A percentile compares a stretch with the other conserved stretches of the same genome.
Evolutionary conservation across 2,797 vertebrate genomes (phyloP).

Genomic region (Hypotaenidia philippensis): DNA sequence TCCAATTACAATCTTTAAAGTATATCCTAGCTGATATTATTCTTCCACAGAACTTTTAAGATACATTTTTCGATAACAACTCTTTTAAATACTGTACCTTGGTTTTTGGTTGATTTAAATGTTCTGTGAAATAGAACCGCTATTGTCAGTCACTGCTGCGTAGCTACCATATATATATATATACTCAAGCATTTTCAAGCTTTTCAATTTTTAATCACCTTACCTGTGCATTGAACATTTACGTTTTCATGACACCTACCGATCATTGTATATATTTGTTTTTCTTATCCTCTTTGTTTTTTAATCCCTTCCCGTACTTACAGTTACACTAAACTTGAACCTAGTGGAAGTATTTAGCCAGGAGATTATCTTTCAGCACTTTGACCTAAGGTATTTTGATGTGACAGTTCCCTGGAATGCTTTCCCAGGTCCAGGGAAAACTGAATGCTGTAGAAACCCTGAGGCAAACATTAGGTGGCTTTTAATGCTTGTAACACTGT

Average conservation of each 20-base stretch:
- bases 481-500: neutral
- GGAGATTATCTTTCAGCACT: neutral
- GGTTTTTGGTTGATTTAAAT: slow-evolving; percentile 54
- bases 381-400: neutral
- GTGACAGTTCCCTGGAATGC: neutral
- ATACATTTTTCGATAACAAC: slow-evolving; percentile 63
- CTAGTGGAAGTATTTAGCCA: neutral
- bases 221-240: neutral
- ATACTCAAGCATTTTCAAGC: neutral
- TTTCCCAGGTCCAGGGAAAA: neutral
- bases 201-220: slow-evolving; percentile 47
- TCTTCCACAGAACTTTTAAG: slow-evolving; percentile 62
- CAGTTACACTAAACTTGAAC: neutral
- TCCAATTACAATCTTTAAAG: slow-evolving; percentile 75
- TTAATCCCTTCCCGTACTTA: slow-evolving; percentile 1
- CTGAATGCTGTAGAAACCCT: neutral
- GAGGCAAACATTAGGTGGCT: neutral
- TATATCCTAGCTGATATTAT: slow-evolving; percentile 57
- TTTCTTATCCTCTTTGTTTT: neutral
- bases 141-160: slow-evolving; percentile 18
- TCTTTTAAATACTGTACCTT: slow-evolving; percentile 50
- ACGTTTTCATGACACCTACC: slow-evolving; percentile 10
- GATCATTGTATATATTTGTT: neutral
- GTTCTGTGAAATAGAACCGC: slow-evolving; percentile 13
- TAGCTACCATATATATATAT: neutral